These are phyloP conservation scores for zebrafish (Danio rerio) DNA, from an alignment of 2,113 vertebrate species.

Conservation along the genomic window DNA sequence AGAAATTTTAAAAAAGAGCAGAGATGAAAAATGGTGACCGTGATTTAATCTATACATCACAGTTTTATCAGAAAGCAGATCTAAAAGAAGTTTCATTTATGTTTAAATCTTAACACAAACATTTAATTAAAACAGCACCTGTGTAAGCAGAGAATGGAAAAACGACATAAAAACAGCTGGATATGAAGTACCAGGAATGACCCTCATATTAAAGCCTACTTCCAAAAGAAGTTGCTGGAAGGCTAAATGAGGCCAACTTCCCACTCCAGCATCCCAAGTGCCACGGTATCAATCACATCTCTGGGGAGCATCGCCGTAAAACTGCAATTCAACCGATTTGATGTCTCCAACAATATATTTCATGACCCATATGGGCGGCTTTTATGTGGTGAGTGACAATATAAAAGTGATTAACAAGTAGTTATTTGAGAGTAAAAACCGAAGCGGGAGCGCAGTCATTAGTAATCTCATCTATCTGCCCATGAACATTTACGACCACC, in stretches of 20 bases:
- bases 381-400: slow-evolving; percentile 60
- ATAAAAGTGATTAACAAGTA: slow-evolving; percentile 68
- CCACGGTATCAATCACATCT: slow-evolving; percentile 59
- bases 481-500: slow-evolving; percentile 50
- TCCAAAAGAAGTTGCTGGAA: background rate
- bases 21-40: background rate
- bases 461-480: slow-evolving; percentile 52
- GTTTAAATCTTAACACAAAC: slow-evolving; percentile 6
- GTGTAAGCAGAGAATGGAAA: background rate
- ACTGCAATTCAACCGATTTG: slow-evolving; percentile 63
- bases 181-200: background rate
- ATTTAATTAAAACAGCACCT: slow-evolving; percentile 3
- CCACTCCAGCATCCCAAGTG: slow-evolving; percentile 8
- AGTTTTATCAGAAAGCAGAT: background rate
- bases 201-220: background rate
- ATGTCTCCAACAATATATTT: slow-evolving; percentile 63
- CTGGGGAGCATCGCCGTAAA: slow-evolving; percentile 56
- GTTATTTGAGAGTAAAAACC: slow-evolving; percentile 57
- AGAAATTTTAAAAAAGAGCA: background rate
- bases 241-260: slow-evolving; percentile 33
- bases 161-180: background rate
- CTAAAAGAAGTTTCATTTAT: background rate
- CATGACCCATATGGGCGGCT: slow-evolving; percentile 63
- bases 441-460: slow-evolving; percentile 50
- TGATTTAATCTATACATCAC: background rate